Evolutionary conservation across 2,113 vertebrate species (phyloP), one percentile per base, ranked within the genome.

Genomic region (Bambusicola thoracicus): DNA sequence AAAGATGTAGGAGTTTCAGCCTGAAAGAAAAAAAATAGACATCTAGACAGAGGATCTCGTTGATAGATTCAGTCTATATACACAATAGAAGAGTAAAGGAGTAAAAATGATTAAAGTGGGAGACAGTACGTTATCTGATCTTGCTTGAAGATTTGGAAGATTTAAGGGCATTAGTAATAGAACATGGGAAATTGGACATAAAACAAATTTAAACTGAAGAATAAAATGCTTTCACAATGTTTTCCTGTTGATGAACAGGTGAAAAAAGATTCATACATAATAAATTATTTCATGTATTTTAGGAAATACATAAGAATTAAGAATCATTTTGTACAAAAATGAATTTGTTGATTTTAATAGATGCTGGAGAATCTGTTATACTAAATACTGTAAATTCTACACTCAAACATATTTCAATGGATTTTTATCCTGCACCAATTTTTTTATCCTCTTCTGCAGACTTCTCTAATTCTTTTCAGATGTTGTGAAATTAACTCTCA

Each of bases 11-110:
- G 14, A 27, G 8, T 8, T 66, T 89, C 55, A 87, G 10, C 3
- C 8, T 62, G 25, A 51, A 56, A 44, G 34, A 56, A 56, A 15
- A 0, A 44, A 53, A 44, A 61, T 9, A 0, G 1, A 49, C 36
- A 79, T 63, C 11, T 49, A 67, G n/a, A 44, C 8, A 43, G 4
- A n/a, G 8, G 4, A 12, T 67, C 4, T 24, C 4, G 11, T 48
- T 70, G 27, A 81, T 13, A 76, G 16, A 49, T 38, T 79, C 13
- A 6, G 4, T 58, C 27, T 56, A 74, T 8, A 53, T 9, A 19
- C 9, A 24, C 8, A 59, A n/a, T 16, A 38, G 34, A 58, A 48
- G 4, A 62, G 3, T 32, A 56, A 74, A 77, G 79, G 13, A 74
- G 5, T 49, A 70, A 87, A 79, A 83, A 22, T 14, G 0, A 12